Base-by-base conservation (phyloP, 2,797 vertebrate species). In the Jordanella pulchra region DNA sequence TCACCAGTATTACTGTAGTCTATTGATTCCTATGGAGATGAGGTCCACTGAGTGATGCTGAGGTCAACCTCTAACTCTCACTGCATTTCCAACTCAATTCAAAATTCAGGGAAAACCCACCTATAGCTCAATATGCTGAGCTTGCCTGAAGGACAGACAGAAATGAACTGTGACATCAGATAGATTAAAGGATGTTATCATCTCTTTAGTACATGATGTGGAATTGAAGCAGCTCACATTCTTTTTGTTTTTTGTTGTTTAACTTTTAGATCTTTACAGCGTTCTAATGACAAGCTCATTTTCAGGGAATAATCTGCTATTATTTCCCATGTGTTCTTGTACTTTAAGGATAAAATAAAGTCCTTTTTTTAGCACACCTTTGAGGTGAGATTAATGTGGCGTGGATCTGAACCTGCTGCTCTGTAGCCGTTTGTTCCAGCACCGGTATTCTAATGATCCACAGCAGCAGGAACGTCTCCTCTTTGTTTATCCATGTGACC, bases 31-130 rank as follows among this genome's bases (percentile, higher is more conserved):
- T n/a, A n/a, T n/a, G n/a, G n/a, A n/a, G n/a, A n/a, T n/a, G n/a
- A n/a, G n/a, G n/a, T n/a, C n/a, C n/a, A n/a, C n/a, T 89, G 87
- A 85, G 87, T 78, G 90, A 82, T 83, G 81, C 86, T 78, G 77
- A 87, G 90, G 85, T 89, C 86, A 89, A 87, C 79, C 74, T 89
- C 87, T 69, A 67, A 72, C 80, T 79, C 78, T 80, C 30, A 32
- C 66, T 73, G 71, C 72, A 79, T 83, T 81, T n/a, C 21, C 83
- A 78, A 84, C 60, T 63, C 86, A 86, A 91, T 91, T 87, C 86
- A 82, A 89, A 91, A 87, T 76, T 76, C 72, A 87, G 79, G 78
- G 88, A 87, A 85, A 82, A 83, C 78, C 78, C 81, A 70, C 74
- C 81, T 71, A 78, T 83, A 87, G 86, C 80, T 86, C 69, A 76